Base-by-base conservation (phyloP, 2,113 vertebrate genomes). In the Leptobrachium ailaonicum region DNA sequence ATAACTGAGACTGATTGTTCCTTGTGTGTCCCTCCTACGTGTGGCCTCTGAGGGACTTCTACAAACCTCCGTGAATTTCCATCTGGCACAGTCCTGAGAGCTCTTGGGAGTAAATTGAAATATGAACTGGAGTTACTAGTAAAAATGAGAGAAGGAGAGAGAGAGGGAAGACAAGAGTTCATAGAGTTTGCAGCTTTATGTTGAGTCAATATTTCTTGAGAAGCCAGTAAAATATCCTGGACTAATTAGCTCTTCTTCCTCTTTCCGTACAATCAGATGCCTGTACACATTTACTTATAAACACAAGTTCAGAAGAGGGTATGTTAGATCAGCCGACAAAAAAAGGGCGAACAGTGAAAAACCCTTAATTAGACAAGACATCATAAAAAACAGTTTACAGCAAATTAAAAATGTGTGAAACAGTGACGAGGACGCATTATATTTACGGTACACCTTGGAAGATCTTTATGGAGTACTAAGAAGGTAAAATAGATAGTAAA, bases 101-200 rank as follows among this genome's bases (percentile, higher is more conserved):
- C 95, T 94, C 93, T 94, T 94, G 95, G 94, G 95, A 97, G 91
- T 92, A 96, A 95, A 95, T 92, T 95, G 94, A 97, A 96, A 97
- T 93, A 95, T 88, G 94, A 96, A 95, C 90, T 80, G 88, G 89
- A 94, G 90, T 88, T 32, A 85, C 88, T 89, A 86, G 84, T 87
- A 84, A 75, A 76, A 76, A 74, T 77, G 47, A 75, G 87, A 86
- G 84, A 85, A 80, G 82, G 82, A 66, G 56, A 43, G 60, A 56
- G 41, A 43, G 66, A 82, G 44, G n/a, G 75, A 80, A 41, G 41
- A 81, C 41, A 14, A 77, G 72, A 89, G 85, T 88, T 90, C 87
- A 86, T 83, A 88, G 89, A 82, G 79, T 84, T 86, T 86, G 90
- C 85, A 87, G 89, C 87, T 87, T 87, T 86, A 88, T 54, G 41